A percentile compares a stretch with the other conserved stretches of the same genome.
phyloP scores from a whole-genome alignment of 2,888 invertebrate genomes.

The Drosophila nigritarsus region DNA sequence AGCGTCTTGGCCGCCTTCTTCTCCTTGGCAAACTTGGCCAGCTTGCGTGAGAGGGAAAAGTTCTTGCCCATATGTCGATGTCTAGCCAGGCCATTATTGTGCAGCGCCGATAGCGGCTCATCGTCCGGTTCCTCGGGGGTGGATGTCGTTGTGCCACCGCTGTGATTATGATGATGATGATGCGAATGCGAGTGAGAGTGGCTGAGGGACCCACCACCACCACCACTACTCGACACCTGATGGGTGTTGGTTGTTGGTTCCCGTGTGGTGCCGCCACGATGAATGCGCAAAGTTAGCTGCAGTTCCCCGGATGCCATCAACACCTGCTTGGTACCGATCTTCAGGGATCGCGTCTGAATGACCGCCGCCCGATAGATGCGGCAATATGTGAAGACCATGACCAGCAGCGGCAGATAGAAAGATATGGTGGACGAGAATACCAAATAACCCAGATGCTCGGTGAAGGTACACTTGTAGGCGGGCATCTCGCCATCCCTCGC shows the following conservation, averaged over 20 bases:
- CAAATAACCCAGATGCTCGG: slow-evolving; percentile 97
- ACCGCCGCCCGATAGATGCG: slow-evolving; percentile 97
- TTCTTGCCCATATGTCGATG: slow-evolving; percentile 92
- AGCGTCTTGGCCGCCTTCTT: slow-evolving; percentile 99
- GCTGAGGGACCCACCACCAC: slow-evolving; percentile 77
- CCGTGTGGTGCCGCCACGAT: slow-evolving; percentile 93
- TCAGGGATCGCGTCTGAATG: slow-evolving; percentile 95
- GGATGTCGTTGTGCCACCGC: slow-evolving; percentile 86
- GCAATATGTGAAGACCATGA: slow-evolving; percentile 99
- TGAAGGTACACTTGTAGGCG: slow-evolving; percentile 96
- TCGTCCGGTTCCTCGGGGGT: slow-evolving; percentile 89
- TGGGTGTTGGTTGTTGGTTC: slow-evolving; percentile 85
- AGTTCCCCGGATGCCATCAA: slow-evolving; percentile 93
- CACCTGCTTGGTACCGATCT: slow-evolving; percentile 96
- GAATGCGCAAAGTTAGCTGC: slow-evolving; percentile 95
- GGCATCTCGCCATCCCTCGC: slow-evolving; percentile 93
- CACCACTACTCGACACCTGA: slow-evolving; percentile 82
- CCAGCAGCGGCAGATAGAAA: slow-evolving; percentile 97
- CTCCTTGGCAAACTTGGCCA: slow-evolving; percentile 98
- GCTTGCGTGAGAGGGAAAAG: slow-evolving; percentile 95
- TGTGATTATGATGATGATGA: slow-evolving; percentile 82
- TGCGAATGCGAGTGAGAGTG: slow-evolving; percentile 83
- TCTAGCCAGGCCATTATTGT: slow-evolving; percentile 91
- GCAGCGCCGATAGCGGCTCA: slow-evolving; percentile 91
- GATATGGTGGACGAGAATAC: slow-evolving; percentile 99